Base-by-base conservation (phyloP, 2,113 vertebrate genomes). In the Odontophorus gujanensis region DNA sequence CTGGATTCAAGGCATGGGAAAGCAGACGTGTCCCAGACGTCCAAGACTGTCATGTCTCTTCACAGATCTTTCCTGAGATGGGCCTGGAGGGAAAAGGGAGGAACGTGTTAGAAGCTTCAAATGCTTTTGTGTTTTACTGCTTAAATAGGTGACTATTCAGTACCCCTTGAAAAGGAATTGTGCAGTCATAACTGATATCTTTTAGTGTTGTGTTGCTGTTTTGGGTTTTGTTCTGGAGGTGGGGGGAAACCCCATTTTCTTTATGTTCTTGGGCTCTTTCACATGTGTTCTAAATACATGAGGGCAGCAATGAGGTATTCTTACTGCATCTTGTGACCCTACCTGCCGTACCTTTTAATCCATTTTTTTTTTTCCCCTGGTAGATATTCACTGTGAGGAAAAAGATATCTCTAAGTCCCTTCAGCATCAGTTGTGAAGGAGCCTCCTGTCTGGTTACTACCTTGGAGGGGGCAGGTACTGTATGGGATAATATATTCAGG, bases 1-100 rank as follows among this genome's bases (percentile, higher is more conserved):
- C 91, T 93, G 93, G 84, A 87, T 82, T 96, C 89, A 93, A 90
- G 93, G 77, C 85, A 82, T 84, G 80, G 71, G 95, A 87, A 93
- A 91, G 87, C 8, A 5, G 75, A 76, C 67, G 21, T 75, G 88
- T 91, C 84, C 68, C 69, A 25, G 68, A 9, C 87, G 80, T 90
- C 89, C 18, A 11, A 42, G 42, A 61, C 58, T 85, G 89, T 96
- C 38, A 28, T 36, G 47, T 58, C 62, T 94, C 86, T 92, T 53
- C 63, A 62, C 61, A 67, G 89, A 79, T 59, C 40, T 81, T 62
- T 53, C 16, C 80, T 85, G 57, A 59, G 34, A 61, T 93, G 84
- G 87, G 90, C 91, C 96, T 97, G 38, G 48, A 40, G 34, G 50
- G 86, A 76, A 95, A n/a, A 85, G 58, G 74, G 63, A 94, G 40